Percentiles rank a stretch among this genome's conserved stretches.
These are phyloP conservation scores for Macrophya annulata DNA, from an alignment of 2,888 invertebrate genomes.

Conservation along the genomic window DNA sequence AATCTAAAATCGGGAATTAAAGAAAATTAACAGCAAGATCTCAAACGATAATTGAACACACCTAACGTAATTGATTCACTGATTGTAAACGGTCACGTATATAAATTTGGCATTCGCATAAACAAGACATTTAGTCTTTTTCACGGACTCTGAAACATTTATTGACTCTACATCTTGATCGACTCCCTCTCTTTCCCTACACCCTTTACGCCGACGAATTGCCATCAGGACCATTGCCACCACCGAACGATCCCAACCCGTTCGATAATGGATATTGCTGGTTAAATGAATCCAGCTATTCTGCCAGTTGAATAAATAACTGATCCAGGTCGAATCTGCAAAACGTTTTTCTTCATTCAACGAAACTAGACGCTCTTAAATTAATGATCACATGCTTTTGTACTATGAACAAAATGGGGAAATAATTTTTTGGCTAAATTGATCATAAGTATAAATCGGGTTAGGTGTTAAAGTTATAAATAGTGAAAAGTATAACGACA, in stretches of 20 bases:
- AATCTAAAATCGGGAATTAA: not conserved
- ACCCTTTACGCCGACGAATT: not conserved
- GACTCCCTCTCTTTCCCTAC: not conserved
- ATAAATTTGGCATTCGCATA: not conserved
- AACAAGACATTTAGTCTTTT: not conserved
- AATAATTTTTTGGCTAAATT: not conserved
- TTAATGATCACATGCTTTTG: too few relatives aligned
- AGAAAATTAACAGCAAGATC: not conserved
- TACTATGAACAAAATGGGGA: too few relatives aligned
- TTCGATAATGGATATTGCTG: not conserved
- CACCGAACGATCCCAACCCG: not conserved
- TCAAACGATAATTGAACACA: not conserved
- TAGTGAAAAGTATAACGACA: not conserved
- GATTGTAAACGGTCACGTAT: not conserved
- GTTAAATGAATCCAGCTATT: not conserved
- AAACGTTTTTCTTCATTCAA: not conserved
- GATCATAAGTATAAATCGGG: not conserved
- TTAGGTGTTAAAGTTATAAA: not conserved
- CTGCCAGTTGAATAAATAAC: not conserved
- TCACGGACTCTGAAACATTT: not conserved
- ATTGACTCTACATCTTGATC: conserved; percentile 5
- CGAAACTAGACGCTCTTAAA: not conserved
- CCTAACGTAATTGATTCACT: too few relatives aligned
- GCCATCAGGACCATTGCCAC: not conserved
- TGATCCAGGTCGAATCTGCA: not conserved